Percentiles rank a stretch among this genome's conserved stretches.
phyloP scores from a whole-genome alignment of 2,888 invertebrate genomes.

The Lasioglossum villosulum region DNA sequence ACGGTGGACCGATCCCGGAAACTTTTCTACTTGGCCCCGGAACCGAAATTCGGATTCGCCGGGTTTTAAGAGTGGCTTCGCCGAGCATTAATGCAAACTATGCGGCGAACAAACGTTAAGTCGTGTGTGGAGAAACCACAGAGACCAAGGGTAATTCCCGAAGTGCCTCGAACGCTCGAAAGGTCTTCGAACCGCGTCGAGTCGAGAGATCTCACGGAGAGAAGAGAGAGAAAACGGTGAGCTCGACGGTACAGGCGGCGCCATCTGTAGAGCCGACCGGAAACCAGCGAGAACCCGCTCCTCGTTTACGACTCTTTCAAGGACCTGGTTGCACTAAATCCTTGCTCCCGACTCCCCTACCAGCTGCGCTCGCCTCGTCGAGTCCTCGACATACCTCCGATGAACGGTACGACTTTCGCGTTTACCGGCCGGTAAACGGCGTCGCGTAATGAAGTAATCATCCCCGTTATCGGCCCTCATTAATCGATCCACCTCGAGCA shows the following conservation, averaged over 20 bases:
- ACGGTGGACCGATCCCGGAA: not conserved
- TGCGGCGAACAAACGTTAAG: not conserved
- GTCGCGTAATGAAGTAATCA: conserved; percentile 72
- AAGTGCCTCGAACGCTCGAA: conserved; percentile 36
- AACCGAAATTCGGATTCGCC: not conserved
- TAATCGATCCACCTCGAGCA: conserved; percentile 63
- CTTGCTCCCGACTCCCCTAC: conserved; percentile 47
- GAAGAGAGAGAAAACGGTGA: not conserved
- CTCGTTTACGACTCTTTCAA: conserved; percentile 64
- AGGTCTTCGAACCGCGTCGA: conserved; percentile 59
- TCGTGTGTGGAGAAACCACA: not conserved
- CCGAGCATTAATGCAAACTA: not conserved
- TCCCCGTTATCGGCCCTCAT: conserved; percentile 70
- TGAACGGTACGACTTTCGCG: conserved; percentile 69
- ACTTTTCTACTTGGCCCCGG: not conserved
- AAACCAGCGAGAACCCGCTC: conserved; percentile 47
- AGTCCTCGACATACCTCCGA: conserved; percentile 64
- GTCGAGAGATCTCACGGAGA: not conserved
- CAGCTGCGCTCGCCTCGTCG: conserved; percentile 45
- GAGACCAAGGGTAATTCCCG: conserved; percentile 26
- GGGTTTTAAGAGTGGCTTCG: not conserved
- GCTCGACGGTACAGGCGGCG: conserved; percentile 57
- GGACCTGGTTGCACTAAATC: conserved; percentile 65
- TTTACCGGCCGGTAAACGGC: conserved; percentile 51
- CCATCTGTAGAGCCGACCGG: conserved; percentile 66